Percentiles rank a stretch among this genome's conserved stretches.
These are phyloP conservation scores for Glaucomys volans DNA, from an alignment of 2,113 vertebrate species.

Conservation along the genomic window DNA sequence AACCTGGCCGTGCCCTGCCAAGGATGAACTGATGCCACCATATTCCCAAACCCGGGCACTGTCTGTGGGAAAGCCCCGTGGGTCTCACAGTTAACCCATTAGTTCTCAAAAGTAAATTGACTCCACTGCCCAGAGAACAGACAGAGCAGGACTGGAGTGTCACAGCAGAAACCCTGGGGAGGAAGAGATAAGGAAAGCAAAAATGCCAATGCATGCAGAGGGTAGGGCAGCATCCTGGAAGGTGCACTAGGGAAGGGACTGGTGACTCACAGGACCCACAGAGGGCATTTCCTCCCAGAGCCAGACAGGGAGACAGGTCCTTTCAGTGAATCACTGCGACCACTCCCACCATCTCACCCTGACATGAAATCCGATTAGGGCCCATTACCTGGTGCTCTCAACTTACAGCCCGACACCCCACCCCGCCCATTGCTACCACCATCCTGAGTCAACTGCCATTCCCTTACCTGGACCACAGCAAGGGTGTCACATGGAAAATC, in stretches of 20 bases:
- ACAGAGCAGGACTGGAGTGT: neutral
- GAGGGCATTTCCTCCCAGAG: neutral
- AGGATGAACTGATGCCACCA: neutral
- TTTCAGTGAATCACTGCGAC: neutral
- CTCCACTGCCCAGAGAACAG: neutral
- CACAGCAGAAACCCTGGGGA: neutral
- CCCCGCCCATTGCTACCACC: rapidly evolving
- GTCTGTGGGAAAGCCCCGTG: neutral
- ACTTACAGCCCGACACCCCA: neutral
- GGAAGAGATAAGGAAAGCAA: neutral
- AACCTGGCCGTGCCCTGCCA: neutral
- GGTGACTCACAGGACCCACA: conserved; percentile 5
- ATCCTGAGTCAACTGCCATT: neutral
- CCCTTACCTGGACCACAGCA: neutral
- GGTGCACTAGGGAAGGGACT: neutral
- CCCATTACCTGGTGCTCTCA: rapidly evolving
- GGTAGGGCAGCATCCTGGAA: neutral
- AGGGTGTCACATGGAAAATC: neutral
- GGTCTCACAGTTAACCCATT: neutral
- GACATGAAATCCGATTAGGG: neutral
- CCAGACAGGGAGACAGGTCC: neutral
- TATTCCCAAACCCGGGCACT: neutral
- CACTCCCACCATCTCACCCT: neutral
- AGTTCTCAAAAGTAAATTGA: neutral
- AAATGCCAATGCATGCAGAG: neutral